Base-by-base conservation (phyloP, 2,888 invertebrate species). In the Pyrgus malvae region DNA sequence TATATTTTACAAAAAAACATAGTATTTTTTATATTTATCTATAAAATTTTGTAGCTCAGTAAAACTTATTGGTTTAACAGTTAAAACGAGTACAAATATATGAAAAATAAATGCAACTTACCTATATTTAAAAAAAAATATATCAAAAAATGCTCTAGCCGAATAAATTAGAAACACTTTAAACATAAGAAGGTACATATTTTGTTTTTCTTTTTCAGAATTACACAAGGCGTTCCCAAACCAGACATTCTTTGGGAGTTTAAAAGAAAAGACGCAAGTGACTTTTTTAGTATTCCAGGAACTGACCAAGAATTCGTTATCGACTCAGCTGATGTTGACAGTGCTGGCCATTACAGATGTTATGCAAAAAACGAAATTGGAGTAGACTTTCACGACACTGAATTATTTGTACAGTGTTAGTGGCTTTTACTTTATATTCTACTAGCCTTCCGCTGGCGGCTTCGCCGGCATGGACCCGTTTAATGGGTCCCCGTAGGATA, bases 341-440 rank as follows among this genome's bases (percentile, higher is more conserved):
- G 16, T 25, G 46, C 46, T 5, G 46, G 46, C 7, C 11, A 16
- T 35, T 46, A 46, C 12, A 33, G 19, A 35, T 46, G 46, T 33
- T 3, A 2, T 1, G 46, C 46, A 16, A 14, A 3, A 23, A 46
- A 46, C 16, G 11, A 14, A 9, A 14, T 25, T 9, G 46, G 46
- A n/a, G 12, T 23, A 6, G 46, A 46, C n/a, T 14, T 14, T 9
- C 46, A 46, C 16, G 7, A 35, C 17, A 21, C 11, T 12, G 21
- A 40, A 40, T 23, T 40, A 21, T 21, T 21, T 19, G 38, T 38
- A 11, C 38, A 38, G n/a, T 21, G 38, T 38, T 11, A 38, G 38
- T 38, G 19, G 14, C 16, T 2, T 38, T 11, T 17, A 37, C 9
- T 35, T 14, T 5, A 29, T n/a, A 0, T n/a, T n/a, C n/a, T n/a